Evolutionary conservation across 2,888 invertebrate species (phyloP), one percentile per base, ranked within the genome.

Genomic region (Nineta flava): DNA sequence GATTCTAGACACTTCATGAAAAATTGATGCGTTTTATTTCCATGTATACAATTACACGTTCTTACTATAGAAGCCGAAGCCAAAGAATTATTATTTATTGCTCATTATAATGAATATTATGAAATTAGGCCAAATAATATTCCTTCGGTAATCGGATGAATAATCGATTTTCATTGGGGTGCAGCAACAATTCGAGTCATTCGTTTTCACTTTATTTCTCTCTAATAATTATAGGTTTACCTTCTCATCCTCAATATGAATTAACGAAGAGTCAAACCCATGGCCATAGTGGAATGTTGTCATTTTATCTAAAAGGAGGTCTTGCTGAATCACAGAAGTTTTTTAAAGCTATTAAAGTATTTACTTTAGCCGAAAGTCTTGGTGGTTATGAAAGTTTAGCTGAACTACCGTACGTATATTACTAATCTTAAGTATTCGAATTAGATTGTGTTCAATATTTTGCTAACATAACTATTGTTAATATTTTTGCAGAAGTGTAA

Each of bases 361-460:
- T 95, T 65, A 80, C 76, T 1, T 67, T 94, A 48, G 96, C 96
- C 4, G 96, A 95, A 65, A 95, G 94, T 62, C 75, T 99, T 52
- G 97, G 97, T 46, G 95, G 95, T 50, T 92, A 84, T 60, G 95
- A 97, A 64, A 93, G 92, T 62, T 76, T 97, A 55, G 90, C 92
- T 3, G 94, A 95, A 71, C 73, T 95, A 56, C 96, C 96, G 85
- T 90, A 71, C 79, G 84, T 77, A 53, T 54, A 49, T 50, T 32
- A 53, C 16, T 40, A 15, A 15, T 31, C n/a, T n/a, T n/a, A n/a
- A n/a, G n/a, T n/a, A n/a, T n/a, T n/a, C n/a, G n/a, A n/a, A n/a
- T n/a, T n/a, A n/a, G n/a, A n/a, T n/a, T n/a, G n/a, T n/a, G n/a
- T n/a, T n/a, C n/a, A n/a, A n/a, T n/a, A n/a, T n/a, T n/a, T 16